These are phyloP conservation scores for Rosalia funebris DNA, from an alignment of 2,888 invertebrate species.

Conservation along the genomic window DNA sequence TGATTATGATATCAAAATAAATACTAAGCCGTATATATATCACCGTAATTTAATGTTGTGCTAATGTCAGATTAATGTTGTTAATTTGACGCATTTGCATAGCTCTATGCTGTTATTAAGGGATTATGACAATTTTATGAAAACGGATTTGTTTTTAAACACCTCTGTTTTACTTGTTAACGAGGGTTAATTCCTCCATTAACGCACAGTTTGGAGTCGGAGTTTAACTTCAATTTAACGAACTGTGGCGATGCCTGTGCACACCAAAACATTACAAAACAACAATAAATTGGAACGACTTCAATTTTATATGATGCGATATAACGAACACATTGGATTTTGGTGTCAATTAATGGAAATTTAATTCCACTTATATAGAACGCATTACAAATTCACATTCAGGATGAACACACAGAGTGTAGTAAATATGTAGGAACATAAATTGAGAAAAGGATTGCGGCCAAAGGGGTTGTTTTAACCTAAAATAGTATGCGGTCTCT, in stretches of 20 bases:
- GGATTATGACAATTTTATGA: constrained; percentile 9
- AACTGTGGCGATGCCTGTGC: too few relatives aligned
- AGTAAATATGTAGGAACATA: too few relatives aligned
- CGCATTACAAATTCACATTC: too few relatives aligned
- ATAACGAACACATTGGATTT: neutral
- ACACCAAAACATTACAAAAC: too few relatives aligned
- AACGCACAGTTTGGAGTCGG: too few relatives aligned
- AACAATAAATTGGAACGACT: too few relatives aligned
- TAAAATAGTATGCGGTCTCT: too few relatives aligned
- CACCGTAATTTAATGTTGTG: neutral
- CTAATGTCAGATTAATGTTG: constrained; percentile 11
- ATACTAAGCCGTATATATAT: constrained; percentile 15
- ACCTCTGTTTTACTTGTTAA: neutral
- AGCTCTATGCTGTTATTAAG: neutral
- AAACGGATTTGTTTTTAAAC: constrained; percentile 1
- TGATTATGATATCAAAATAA: constrained; percentile 53
- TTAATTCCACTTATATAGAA: neutral
- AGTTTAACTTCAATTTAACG: too few relatives aligned
- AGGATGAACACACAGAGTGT: too few relatives aligned
- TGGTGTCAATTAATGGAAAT: constrained; percentile 10
- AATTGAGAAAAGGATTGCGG: too few relatives aligned
- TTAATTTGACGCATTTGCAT: constrained; percentile 11
- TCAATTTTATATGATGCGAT: neutral
- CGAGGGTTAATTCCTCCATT: too few relatives aligned
- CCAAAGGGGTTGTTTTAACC: too few relatives aligned